Percentiles rank a stretch among this genome's conserved stretches.
Conservation (phyloP, 2,888 invertebrate species). For the Oxystoma pomonae region DNA sequence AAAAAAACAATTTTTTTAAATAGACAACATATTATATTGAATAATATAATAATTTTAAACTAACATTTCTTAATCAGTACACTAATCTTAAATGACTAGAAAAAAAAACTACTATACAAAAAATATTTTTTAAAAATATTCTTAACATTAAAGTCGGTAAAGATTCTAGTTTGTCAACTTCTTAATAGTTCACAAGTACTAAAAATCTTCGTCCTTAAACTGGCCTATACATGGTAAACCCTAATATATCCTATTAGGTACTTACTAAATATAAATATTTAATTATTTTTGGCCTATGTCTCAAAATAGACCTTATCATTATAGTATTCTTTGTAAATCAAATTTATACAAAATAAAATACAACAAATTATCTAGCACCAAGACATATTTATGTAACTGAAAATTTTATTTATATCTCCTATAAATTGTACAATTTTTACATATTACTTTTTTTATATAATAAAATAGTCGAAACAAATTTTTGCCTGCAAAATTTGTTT, state of each 20-base stretch:
- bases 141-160: no score
- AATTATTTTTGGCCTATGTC: not conserved
- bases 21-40: constrained; percentile 40
- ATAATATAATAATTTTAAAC: constrained; percentile 36
- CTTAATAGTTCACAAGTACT: no score
- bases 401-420: not conserved
- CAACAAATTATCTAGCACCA: not conserved
- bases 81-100: constrained; percentile 46
- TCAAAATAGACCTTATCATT: no score
- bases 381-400: not conserved
- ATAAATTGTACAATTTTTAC: not conserved
- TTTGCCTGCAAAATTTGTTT: not conserved
- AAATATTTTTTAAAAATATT: no score
- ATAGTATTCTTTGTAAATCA: not conserved
- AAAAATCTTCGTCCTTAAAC: not conserved
- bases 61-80: constrained; percentile 42
- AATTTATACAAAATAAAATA: not conserved
- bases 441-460: not conserved
- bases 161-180: no score
- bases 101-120: constrained; percentile 38
- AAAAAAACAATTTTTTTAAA: constrained; percentile 16
- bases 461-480: not conserved
- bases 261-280: not conserved
- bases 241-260: not conserved
- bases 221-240: not conserved